These are phyloP conservation scores for Leptodirus hochenwartii DNA, from an alignment of 2,888 invertebrate genomes.

Conservation along the genomic window DNA sequence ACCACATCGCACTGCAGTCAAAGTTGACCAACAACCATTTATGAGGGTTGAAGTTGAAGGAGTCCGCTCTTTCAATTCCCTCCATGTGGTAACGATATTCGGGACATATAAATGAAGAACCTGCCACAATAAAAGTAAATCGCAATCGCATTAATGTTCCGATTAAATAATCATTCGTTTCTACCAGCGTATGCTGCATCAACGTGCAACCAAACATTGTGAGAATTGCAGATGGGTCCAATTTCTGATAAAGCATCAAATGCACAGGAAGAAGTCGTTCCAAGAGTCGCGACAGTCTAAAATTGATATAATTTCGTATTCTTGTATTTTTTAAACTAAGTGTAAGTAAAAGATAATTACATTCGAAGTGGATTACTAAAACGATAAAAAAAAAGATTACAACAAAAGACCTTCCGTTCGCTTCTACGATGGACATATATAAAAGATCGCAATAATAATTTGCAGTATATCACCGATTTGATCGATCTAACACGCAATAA, in stretches of 20 bases:
- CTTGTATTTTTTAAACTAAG: too few species aligned
- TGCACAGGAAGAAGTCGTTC: slow-evolving; percentile 90
- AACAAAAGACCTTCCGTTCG: background rate
- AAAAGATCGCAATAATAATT: too few species aligned
- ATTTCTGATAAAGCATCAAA: slow-evolving; percentile 83
- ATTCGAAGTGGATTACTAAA: slow-evolving; percentile 2
- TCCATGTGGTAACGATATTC: slow-evolving; percentile 85
- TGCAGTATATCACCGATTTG: too few species aligned
- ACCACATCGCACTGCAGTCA: slow-evolving; percentile 97
- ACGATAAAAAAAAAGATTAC: slow-evolving; percentile 1
- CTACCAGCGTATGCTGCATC: slow-evolving; percentile 96
- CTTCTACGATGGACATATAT: too few species aligned
- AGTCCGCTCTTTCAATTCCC: slow-evolving; percentile 78
- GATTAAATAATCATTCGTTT: too few species aligned
- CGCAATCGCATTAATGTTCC: too few species aligned
- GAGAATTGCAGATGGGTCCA: slow-evolving; percentile 66
- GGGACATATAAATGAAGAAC: slow-evolving; percentile 90
- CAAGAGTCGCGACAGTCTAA: slow-evolving; percentile 73
- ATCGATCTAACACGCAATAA: too few species aligned
- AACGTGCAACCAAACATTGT: slow-evolving; percentile 76
- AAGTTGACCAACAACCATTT: slow-evolving; percentile 99
- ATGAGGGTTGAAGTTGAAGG: slow-evolving; percentile 97
- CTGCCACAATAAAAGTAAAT: too few species aligned
- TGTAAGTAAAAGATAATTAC: too few species aligned
- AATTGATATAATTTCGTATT: slow-evolving; percentile 7